Base-by-base conservation (phyloP, 2,797 vertebrate species). In the Miichthys miiuy region DNA sequence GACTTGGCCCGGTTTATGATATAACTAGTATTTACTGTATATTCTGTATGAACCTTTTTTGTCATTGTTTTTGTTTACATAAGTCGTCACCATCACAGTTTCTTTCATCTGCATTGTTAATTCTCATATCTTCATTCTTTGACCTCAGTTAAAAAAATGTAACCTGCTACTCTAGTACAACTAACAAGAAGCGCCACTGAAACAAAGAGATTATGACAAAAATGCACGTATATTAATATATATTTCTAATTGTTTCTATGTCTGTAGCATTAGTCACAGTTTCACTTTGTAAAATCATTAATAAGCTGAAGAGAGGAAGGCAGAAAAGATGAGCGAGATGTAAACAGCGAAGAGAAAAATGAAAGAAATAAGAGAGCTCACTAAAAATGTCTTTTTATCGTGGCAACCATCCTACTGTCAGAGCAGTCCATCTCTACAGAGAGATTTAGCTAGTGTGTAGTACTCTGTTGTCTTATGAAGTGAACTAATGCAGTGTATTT, bases 401-500 rank as follows among this genome's bases (percentile, higher is more conserved):
- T 51, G 16, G 34, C 46, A 50, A 48, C 17, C 20, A 72, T 30
- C 23, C 42, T 46, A 18, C 21, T 48, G 61, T 56, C 16, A 56
- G 48, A 55, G 6, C 21, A 57, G 23, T 51, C 38, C 18, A 21
- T 54, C 21, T 70, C 54, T 30, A 20, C 17, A 77, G 65, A 64
- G 7, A 48, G 20, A 54, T 21, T 8, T 4, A 47, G n/a, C 51
- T n/a, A 18, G 17, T 3, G 16, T 48, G 23, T 50, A 20, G 23
- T 14, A n/a, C 2, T 61, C 44, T 47, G 34, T 30, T 55, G 56
- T 63, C 8, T 50, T 13, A 14, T 27, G 42, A 68, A 21, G 52
- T 56, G 72, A 72, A 21, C 21, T 67, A 20, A 68, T 41, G n/a
- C 27, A 38, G 60, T n/a, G 61, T 34, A 63, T 76, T 57, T n/a